Base-by-base conservation (phyloP, 1,140 invertebrate species). In the Cyphomyrmex costatus region DNA sequence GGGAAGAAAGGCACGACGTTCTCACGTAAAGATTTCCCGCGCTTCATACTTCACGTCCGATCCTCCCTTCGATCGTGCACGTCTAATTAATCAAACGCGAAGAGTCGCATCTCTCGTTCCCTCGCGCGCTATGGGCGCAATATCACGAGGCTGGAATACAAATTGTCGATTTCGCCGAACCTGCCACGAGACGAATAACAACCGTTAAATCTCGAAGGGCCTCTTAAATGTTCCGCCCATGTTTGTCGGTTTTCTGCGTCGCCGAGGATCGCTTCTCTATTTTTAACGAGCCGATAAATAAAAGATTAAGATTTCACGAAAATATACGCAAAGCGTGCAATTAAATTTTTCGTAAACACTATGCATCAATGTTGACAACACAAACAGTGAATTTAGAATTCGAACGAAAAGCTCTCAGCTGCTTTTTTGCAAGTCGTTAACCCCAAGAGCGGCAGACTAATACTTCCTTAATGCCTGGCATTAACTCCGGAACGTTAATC, bases 401-500 rank as follows among this genome's bases (percentile, higher is more conserved):
- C 70, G 53, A 63, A n/a, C 53, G 10, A 16, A 51, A 30, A n/a
- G 16, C 46, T 53, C 21, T 36, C 6, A 36, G 61, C 14, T 30
- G 14, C 30, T 76, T 74, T 68, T 87, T 86, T 60, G 46, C 33
- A 36, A 88, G 78, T 83, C 53, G 85, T 87, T 87, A 88, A 88
- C 61, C 76, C 70, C 60, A 21, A 80, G 66, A 80, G 46, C 27
- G 73, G 19, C 86, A 53, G 33, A 58, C 60, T 76, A 88, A 88
- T 83, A 83, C 70, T 87, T 83, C 78, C 86, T 83, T 87, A 82
- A 88, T 88, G 85, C 27, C 86, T 33, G 86, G 53, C 87, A 88
- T 88, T 88, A 88, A 76, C 87, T 70, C 46, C 36, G 86, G 87
- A 65, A 87, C 61, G 87, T 88, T 88, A 88, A 88, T 88, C 78